Evolutionary conservation across 2,797 vertebrate species (phyloP), one percentile per base, ranked within the genome.

Genomic region (Otolemur crassicaudatus): DNA sequence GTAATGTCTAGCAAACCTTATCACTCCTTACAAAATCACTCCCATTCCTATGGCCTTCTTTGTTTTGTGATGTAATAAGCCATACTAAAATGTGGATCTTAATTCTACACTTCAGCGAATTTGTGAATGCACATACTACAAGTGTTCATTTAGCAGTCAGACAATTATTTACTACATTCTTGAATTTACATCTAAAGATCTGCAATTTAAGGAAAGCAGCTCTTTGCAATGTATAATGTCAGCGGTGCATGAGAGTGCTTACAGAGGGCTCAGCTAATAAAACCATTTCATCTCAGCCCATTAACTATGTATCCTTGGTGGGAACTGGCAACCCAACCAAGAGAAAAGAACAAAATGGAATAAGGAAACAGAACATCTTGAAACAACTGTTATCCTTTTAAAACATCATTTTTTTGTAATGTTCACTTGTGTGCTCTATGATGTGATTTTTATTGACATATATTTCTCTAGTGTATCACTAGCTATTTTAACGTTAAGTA

Each of bases 161-260:
- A 86, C 40, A 94, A 75, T 96, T 90, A 90, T 96, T 97, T 96
- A 93, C 81, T 86, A 60, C 8, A 73, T 63, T 92, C 73, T 92
- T 95, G 37, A 90, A 87, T 94, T 96, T 97, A 93, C 92, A 87
- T 65, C 14, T 75, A 94, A 94, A 97, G 84, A 87, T 67, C 56
- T 72, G 82, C 90, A 97, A 69, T 96, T 94, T 83, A 88, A 82
- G 53, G 12, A 97, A 96, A 93, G 70, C 22, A 70, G 14, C 87
- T 94, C 60, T 95, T 90, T 87, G 81, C 70, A 93, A 88, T 65
- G 46, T 56, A 56, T 92, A 91, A 93, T 83, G 82, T 91, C 97
- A 98, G 97, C 77, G 90, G 87, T 89, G 93, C 91, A 95, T 97
- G 77, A 96, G 93, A 97, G 96, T 92, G 94, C 90, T 96, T 94